Evolutionary conservation across 2,113 vertebrate genomes (phyloP).

Genomic region (Sorex fumeus): DNA sequence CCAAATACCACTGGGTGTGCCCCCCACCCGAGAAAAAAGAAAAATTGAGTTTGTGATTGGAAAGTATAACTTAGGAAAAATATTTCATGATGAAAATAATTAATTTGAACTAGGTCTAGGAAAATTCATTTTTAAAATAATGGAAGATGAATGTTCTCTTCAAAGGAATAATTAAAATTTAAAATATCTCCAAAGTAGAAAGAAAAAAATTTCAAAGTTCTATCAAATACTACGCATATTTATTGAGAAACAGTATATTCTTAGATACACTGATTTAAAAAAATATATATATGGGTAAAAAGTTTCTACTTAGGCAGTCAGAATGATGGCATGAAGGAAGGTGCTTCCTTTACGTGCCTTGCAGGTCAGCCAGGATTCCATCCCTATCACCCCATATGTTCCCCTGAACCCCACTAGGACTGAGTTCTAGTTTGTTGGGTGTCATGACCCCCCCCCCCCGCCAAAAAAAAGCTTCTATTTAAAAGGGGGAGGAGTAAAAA

Average conservation of each 20-base stretch:
- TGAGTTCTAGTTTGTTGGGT: too few relatives aligned
- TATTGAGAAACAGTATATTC: constrained; percentile 4
- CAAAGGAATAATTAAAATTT: constrained; percentile 42
- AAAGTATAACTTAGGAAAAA: constrained; percentile 55
- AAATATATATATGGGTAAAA: too few relatives aligned
- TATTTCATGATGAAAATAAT: constrained; percentile 27
- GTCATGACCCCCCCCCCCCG: too few relatives aligned
- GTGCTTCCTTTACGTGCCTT: too few relatives aligned
- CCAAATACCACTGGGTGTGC: too few relatives aligned
- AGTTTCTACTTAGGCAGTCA: too few relatives aligned
- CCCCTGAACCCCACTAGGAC: too few relatives aligned
- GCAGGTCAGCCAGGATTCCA: too few relatives aligned
- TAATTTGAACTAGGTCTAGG: neutral
- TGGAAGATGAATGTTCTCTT: neutral
- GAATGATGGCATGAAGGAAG: too few relatives aligned
- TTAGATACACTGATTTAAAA: neutral
- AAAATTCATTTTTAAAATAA: neutral
- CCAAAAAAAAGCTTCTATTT: neutral
- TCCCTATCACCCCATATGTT: too few relatives aligned
- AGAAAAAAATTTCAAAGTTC: too few relatives aligned
- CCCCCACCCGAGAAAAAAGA: too few relatives aligned
- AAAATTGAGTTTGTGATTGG: neutral
- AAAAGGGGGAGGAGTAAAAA: neutral
- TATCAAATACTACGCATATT: constrained; percentile 1
- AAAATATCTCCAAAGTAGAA: neutral